Evolutionary conservation across 1,140 invertebrate genomes (phyloP).

Genomic region (Psix sp.): DNA sequence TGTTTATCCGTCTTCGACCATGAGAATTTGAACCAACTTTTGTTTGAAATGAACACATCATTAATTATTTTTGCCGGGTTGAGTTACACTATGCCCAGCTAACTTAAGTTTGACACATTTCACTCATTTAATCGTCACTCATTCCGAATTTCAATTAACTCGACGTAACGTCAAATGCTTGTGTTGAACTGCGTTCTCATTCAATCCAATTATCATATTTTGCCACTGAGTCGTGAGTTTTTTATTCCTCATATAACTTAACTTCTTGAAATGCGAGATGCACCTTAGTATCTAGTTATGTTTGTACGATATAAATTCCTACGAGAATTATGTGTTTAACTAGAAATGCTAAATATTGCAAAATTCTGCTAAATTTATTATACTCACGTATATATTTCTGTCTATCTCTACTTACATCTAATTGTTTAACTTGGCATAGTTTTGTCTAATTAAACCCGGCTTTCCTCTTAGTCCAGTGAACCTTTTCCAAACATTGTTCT

Average conservation of each 20-base stretch:
- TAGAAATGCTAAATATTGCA: constrained; percentile 1
- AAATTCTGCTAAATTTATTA: constrained; percentile 33
- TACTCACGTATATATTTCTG: constrained; percentile 16
- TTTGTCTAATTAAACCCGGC: constrained; percentile 47
- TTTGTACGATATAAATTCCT: too few relatives aligned
- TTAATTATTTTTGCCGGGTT: constrained; percentile 30
- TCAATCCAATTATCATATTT: too few relatives aligned
- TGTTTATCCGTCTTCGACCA: constrained; percentile 21
- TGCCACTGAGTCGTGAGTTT: too few relatives aligned
- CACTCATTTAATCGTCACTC: constrained; percentile 14
- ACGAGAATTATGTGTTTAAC: not conserved
- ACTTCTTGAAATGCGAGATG: too few relatives aligned
- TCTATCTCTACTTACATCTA: constrained; percentile 27
- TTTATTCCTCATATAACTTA: too few relatives aligned
- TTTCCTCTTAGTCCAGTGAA: constrained; percentile 31
- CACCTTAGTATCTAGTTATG: too few relatives aligned
- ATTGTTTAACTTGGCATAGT: constrained; percentile 54
- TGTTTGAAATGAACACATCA: constrained; percentile 42
- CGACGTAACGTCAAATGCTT: too few relatives aligned
- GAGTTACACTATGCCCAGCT: constrained; percentile 20
- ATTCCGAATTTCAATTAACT: constrained; percentile 31
- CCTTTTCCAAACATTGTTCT: constrained; percentile 40
- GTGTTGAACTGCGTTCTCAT: too few relatives aligned
- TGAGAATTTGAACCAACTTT: constrained; percentile 27
- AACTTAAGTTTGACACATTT: constrained; percentile 28